Percentiles rank a stretch among this genome's conserved stretches.
Evolutionary conservation across 2,888 invertebrate genomes (phyloP).

Genomic region (Metallyticus violacea): DNA sequence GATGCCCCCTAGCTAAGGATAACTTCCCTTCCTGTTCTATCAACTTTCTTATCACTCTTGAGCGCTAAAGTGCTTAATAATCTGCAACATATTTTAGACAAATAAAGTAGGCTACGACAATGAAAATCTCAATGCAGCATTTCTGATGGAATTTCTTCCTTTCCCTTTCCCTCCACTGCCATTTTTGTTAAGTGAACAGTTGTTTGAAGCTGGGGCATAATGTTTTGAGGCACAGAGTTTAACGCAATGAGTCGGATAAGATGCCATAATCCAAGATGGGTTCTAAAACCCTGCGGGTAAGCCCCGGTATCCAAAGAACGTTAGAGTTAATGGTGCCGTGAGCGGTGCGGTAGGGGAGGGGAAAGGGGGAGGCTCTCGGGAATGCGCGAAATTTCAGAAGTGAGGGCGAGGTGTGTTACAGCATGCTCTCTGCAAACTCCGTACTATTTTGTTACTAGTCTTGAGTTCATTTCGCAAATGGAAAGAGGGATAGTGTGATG

Average conservation of each 20-base stretch:
- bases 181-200: not conserved
- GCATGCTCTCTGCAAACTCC: not conserved
- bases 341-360: too few relatives aligned
- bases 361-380: not conserved
- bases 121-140: too few relatives aligned
- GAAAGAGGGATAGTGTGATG: not conserved
- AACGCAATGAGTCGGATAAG: not conserved
- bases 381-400: not conserved
- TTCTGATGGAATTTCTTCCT: not conserved
- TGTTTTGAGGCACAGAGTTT: not conserved
- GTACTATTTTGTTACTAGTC: not conserved
- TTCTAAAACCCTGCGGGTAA: not conserved
- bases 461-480: not conserved
- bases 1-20: too few relatives aligned
- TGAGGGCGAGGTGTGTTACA: not conserved
- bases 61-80: too few relatives aligned
- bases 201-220: not conserved
- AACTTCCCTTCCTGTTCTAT: too few relatives aligned
- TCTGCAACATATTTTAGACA: too few relatives aligned
- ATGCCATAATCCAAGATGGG: not conserved
- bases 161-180: too few relatives aligned
- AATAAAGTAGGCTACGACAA: too few relatives aligned
- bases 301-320: not conserved
- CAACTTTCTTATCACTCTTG: too few relatives aligned
- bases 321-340: not conserved